Base-by-base conservation (phyloP, 2,888 invertebrate genomes). In the Aporophyla lueneburgensis region DNA sequence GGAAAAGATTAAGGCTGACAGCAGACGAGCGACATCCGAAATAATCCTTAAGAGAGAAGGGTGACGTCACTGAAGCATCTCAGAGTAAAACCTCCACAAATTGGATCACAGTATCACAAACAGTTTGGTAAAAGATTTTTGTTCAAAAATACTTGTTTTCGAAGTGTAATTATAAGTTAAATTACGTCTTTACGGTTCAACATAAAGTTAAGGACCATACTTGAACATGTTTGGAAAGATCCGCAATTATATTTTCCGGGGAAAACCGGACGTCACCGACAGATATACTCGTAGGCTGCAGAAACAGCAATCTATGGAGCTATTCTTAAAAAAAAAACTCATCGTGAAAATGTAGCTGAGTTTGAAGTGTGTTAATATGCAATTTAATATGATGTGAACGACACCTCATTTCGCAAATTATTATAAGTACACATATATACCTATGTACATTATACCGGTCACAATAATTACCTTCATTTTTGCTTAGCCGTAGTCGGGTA, bases 161-260 rank as follows among this genome's bases (percentile, higher is more conserved):
- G 27, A 59, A 84, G 80, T 59, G 43, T 80, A 84, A 80, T 80
- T 84, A 80, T 84, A 84, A 80, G 53, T 80, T 80, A 79, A 84
- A 80, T 80, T 84, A 84, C 63, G 24, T 80, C 63, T 80, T 71
- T 33, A 84, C 27, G 24, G 27, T 40, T 79, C 46, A 24, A 65
- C 58, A 71, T 16, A 53, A 80, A 84, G 80, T 80, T 84, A 43
- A 27, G n/a, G 49, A 78, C 53, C 14, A 14, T 75, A 24, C 53
- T 56, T 10, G 3, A 24, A 67, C 9, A 7, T 67, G 54, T 49
- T 21, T 56, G 6, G 7, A 21, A 5, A 12, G 14, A 62, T 51
- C 33, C 19, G 51, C 27, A 24, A 58, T 56, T 9, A 33, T 14
- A 33, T 43, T 49, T 46, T 74, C 3, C 1, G 24, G 7, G 7